Evolutionary conservation across 1,140 invertebrate species (phyloP).

Genomic region (Adoxophyes honmai): DNA sequence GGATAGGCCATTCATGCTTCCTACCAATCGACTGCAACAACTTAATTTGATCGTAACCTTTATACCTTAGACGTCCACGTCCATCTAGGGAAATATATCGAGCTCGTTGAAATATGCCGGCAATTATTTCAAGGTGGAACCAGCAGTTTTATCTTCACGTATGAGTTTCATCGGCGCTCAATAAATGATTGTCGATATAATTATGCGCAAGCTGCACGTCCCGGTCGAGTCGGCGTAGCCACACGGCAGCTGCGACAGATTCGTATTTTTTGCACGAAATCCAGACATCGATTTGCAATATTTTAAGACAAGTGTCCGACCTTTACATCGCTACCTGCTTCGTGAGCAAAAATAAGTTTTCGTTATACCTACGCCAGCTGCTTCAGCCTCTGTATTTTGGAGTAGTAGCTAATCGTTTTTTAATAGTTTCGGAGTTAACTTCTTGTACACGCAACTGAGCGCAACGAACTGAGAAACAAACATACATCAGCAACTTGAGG

Average conservation of each 20-base stretch:
- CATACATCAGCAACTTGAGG: no score
- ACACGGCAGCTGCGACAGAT: constrained; percentile 49
- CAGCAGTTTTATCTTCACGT: constrained; percentile 3
- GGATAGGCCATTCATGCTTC: no score
- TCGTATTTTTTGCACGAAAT: constrained; percentile 51
- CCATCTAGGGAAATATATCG: no score
- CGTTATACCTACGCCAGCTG: no score
- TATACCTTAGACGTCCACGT: no score
- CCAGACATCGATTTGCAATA: constrained; percentile 56
- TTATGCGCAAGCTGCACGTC: not conserved
- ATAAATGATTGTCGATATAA: constrained; percentile 11
- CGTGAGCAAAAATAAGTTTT: not conserved
- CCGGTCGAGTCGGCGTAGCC: not conserved
- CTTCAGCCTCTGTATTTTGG: not conserved
- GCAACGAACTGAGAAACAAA: no score
- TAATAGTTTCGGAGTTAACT: not conserved
- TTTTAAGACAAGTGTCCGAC: constrained; percentile 35
- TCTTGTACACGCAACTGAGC: no score
- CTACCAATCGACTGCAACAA: no score
- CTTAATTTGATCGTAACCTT: no score
- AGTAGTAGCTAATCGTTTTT: not conserved
- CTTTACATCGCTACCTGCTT: constrained; percentile 20
- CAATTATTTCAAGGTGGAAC: constrained; percentile 1
- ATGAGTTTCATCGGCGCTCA: not conserved
- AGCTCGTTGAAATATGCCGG: not conserved